phyloP scores from a whole-genome alignment of 2,888 invertebrate genomes.

The Pristionchus arcanus region DNA sequence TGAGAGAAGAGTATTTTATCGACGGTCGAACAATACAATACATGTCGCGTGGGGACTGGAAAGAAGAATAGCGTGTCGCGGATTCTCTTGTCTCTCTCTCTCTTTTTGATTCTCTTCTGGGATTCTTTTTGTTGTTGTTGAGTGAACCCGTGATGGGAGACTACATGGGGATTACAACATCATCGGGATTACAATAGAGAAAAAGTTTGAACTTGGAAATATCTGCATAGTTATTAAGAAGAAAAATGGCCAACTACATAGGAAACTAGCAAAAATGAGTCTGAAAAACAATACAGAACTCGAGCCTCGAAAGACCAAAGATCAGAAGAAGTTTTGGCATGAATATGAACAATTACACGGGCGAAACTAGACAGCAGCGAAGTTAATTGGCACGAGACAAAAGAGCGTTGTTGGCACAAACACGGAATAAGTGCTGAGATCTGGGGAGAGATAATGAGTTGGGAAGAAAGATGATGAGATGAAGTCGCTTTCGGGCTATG shows the following conservation, averaged over 20 bases:
- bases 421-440: constrained; percentile 28
- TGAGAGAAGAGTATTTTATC: not conserved
- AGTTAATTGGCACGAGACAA: constrained; percentile 11
- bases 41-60: not conserved
- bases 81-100: not conserved
- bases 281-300: not conserved
- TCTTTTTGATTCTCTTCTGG: not conserved
- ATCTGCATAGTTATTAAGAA: not conserved
- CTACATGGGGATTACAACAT: not conserved
- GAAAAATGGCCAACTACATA: not conserved
- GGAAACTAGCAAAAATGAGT: no score
- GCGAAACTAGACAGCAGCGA: constrained; percentile 5
- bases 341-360: constrained; percentile 38
- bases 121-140: constrained; percentile 30
- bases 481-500: not conserved
- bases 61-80: not conserved
- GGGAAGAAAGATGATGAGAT: not conserved
- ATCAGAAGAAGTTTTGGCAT: constrained; percentile 9
- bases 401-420: constrained; percentile 44
- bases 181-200: not conserved
- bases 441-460: not conserved
- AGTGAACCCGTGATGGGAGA: constrained; percentile 36
- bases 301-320: constrained; percentile 42
- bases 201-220: not conserved
- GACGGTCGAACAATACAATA: constrained; percentile 31